These are phyloP conservation scores for Tetramorium parvispinum DNA, from an alignment of 1,140 invertebrate genomes.

Conservation along the genomic window DNA sequence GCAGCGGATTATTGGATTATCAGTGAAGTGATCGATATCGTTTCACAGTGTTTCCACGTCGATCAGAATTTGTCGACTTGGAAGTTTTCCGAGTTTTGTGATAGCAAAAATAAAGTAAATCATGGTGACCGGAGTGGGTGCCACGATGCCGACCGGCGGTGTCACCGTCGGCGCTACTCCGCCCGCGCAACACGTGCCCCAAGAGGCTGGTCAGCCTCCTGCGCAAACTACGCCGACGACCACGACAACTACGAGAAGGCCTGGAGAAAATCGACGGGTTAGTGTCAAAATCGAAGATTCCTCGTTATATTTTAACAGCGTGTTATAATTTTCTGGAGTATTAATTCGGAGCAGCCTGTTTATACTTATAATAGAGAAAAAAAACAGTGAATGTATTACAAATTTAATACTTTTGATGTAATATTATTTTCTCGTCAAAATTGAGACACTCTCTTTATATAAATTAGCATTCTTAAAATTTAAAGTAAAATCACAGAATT, in stretches of 20 bases:
- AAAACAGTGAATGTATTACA: not conserved
- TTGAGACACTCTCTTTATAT: not conserved
- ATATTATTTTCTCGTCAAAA: not conserved
- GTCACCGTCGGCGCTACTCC: constrained; percentile 84
- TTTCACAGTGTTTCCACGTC: constrained; percentile 58
- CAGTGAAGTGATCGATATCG: constrained; percentile 74
- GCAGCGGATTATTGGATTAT: constrained; percentile 64
- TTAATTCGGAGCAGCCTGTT: not conserved
- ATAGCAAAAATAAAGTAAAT: constrained; percentile 38
- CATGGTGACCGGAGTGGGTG: constrained; percentile 85
- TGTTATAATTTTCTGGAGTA: not conserved
- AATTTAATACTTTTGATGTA: not conserved
- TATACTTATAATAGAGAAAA: not conserved
- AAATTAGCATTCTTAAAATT: not conserved
- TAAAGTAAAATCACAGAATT: not conserved
- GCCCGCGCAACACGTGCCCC: constrained; percentile 84
- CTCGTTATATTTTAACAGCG: not conserved
- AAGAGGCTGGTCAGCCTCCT: constrained; percentile 84
- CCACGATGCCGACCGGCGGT: constrained; percentile 84
- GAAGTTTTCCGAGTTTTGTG: constrained; percentile 51
- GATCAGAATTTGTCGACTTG: constrained; percentile 2
- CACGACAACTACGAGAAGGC: constrained; percentile 78
- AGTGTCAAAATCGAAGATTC: constrained; percentile 69
- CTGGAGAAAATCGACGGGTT: constrained; percentile 85
- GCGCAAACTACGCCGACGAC: constrained; percentile 80